Evolutionary conservation across 2,113 vertebrate species (phyloP), one percentile per base, ranked within the genome.

Genomic region (Phainopepla nitens): DNA sequence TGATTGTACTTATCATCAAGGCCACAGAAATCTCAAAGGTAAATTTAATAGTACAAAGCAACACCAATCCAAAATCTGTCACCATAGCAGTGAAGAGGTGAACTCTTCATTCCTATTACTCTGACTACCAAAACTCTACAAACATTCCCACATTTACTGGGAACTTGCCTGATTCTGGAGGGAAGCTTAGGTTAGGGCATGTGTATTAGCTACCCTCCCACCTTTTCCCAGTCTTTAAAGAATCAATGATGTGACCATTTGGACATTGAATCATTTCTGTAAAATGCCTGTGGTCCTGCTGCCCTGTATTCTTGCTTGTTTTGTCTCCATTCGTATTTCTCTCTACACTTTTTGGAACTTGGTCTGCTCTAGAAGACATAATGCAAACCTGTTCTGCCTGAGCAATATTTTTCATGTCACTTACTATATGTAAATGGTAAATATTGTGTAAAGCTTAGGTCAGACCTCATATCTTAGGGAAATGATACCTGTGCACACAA

Each of bases 211-310:
- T 65, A 28, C 28, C 7, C 23, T 72, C 5, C 27, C 11, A 31
- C 51, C 25, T 92, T 72, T 80, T 65, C 24, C 39, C 39, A 49
- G 0, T 86, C 35, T 61, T 82, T 39, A 57, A 45, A 58, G 56
- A 54, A 27, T 57, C 35, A n/a, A 2, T 44, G 11, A 12, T 78
- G 31, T 42, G 51, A 22, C 41, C 9, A 3, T 58, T 42, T 60
- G 28, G n/a, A 57, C 15, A 33, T 17, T 31, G 45, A 79, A 10
- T n/a, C 29, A 45, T 64, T 79, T 87, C 78, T 96, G 73, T 62
- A 69, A 64, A 78, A 64, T 0, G 0, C 13, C 14, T 1, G 0
- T 79, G 77, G 15, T 51, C 20, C n/a, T 44, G 13, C 70, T 86
- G 29, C 64, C 23, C 33, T 28, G 2, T 77, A 15, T 54, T 90